These are phyloP conservation scores for Zelleria hepariella DNA, from an alignment of 2,888 invertebrate genomes.

Conservation along the genomic window DNA sequence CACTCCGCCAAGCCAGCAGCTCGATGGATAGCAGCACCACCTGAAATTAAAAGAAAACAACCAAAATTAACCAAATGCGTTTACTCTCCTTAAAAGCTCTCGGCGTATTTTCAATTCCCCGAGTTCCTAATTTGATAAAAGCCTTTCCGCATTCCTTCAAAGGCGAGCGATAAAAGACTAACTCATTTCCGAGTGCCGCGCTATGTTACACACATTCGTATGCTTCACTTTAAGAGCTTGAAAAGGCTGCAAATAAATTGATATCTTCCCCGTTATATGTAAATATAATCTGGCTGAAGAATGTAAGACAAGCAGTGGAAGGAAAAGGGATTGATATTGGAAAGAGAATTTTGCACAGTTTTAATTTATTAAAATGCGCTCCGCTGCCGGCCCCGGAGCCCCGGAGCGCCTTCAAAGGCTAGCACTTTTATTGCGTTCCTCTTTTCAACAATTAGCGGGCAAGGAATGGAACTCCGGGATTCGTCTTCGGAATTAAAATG, in stretches of 20 bases:
- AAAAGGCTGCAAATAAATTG: slow-evolving; percentile 41
- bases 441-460: slow-evolving; percentile 63
- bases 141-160: slow-evolving; percentile 25
- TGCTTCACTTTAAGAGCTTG: not conserved
- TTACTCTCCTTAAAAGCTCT: not conserved
- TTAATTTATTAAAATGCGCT: slow-evolving; percentile 70
- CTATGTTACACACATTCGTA: not conserved
- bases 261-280: slow-evolving; percentile 21
- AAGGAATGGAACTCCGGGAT: slow-evolving; percentile 44
- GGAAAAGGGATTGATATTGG: slow-evolving; percentile 24
- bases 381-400: slow-evolving; percentile 40
- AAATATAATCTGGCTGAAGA: slow-evolving; percentile 3
- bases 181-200: not conserved
- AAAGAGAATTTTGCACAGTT: slow-evolving; percentile 64
- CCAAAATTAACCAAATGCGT: not conserved
- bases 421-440: slow-evolving; percentile 64
- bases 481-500: slow-evolving; percentile 45
- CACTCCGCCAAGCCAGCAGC: slow-evolving; percentile 47
- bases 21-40: slow-evolving; percentile 50
- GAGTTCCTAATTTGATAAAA: not conserved
- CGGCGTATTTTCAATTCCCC: not conserved
- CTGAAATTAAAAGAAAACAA: slow-evolving; percentile 32
- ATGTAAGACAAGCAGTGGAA: slow-evolving; percentile 3
- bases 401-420: slow-evolving; percentile 58
- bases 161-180: slow-evolving; percentile 23